Conservation (phyloP, 2,888 invertebrate species). For the Parnassius apollo region DNA sequence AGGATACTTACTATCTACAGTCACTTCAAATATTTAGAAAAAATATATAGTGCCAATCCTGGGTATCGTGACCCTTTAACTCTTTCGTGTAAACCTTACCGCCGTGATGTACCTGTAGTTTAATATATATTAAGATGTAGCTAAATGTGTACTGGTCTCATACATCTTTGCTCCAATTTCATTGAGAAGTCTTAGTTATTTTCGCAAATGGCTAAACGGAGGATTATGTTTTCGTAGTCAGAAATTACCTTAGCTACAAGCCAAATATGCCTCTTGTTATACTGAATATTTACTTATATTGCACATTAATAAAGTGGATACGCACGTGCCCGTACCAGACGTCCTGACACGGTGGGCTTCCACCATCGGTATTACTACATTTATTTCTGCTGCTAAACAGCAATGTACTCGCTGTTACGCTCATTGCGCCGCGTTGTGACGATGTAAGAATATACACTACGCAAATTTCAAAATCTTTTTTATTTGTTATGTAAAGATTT, state of each 20-base stretch:
- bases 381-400: no score
- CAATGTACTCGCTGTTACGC: no score
- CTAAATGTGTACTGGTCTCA: conserved; percentile 40
- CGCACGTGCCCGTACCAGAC: conserved; percentile 1
- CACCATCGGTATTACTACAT: no score
- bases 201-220: conserved; percentile 7
- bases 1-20: conserved; percentile 61
- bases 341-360: no score
- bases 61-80: conserved; percentile 59
- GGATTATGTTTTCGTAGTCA: conserved; percentile 9
- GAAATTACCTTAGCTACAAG: conserved; percentile 29
- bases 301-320: conserved; percentile 2
- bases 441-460: no score
- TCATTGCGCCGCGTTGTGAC: no score
- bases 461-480: no score
- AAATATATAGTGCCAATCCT: conserved; percentile 68
- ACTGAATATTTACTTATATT: conserved; percentile 1
- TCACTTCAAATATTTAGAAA: conserved; percentile 48
- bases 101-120: conserved; percentile 61
- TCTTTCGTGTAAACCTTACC: conserved; percentile 46
- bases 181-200: neutral
- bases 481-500: no score
- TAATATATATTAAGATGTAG: conserved; percentile 64
- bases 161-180: conserved; percentile 32
- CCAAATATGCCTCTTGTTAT: no score